Evolutionary conservation across 2,888 invertebrate genomes (phyloP), one percentile per base, ranked within the genome.

Genomic region (Zhuqinia jingwanae): DNA sequence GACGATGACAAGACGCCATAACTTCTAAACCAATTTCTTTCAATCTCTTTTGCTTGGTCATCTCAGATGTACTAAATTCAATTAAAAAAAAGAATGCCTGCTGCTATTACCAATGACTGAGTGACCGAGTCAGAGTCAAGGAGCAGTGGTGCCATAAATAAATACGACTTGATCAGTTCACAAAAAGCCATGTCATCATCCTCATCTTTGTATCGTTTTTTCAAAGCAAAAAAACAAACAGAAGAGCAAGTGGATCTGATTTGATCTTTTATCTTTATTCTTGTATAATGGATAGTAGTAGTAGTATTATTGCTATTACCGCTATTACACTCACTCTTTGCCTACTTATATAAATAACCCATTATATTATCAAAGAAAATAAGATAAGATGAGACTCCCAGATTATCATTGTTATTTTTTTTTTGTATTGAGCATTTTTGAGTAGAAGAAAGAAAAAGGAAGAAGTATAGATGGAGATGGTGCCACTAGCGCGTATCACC

Each of bases 61-160:
- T n/a, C 8, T 53, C 56, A 17, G 56, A 53, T 75, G 75, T 56
- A 56, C 30, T 75, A 22, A 36, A 36, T 36, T 36, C 27, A 25
- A 75, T 75, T 15, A 47, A 70, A 22, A 22, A 20, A 30, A 30
- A 56, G 13, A 50, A 47, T 50, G 75, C 36, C n/a, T n/a, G n/a
- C n/a, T n/a, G n/a, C n/a, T n/a, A n/a, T n/a, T n/a, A n/a, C 73
- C 17, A 70, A 47, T 70, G 78, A 63, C 78, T 79, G 65, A 65
- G 50, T 79, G 79, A 80, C 79, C 68, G 68, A 80, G 50, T 6
- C 36, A 36, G 3, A 36, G 36, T 36, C 8, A 8, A 36, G n/a
- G n/a, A n/a, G n/a, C 8, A 36, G 36, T 53, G 79, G 79, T 68
- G 36, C 68, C 79, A 80, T 80, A 68, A 80, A 80, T 80, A 80